Percentiles rank a stretch among this genome's conserved stretches.
Evolutionary conservation across 2,113 vertebrate species (phyloP).

Genomic region (Dipodomys ordii): DNA sequence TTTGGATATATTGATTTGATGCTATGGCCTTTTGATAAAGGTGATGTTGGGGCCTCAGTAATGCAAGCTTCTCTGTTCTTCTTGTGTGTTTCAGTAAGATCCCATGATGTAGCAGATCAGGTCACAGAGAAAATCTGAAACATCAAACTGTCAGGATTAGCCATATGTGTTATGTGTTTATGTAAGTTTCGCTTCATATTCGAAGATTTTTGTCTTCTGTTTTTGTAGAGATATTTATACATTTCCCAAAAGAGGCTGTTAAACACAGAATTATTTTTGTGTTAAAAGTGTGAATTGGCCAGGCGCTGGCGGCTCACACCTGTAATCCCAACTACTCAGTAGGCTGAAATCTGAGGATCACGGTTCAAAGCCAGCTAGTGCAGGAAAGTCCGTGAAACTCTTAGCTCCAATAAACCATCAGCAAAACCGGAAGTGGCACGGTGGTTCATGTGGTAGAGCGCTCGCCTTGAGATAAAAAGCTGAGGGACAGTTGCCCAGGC

Average conservation of each 20-base stretch:
- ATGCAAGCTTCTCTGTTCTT: slow-evolving; percentile 8
- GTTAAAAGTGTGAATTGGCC: background rate
- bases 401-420: too few species aligned
- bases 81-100: slow-evolving; percentile 48
- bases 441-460: too few species aligned
- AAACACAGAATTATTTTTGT: background rate
- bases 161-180: background rate
- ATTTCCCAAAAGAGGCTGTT: background rate
- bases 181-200: background rate
- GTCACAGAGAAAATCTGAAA: slow-evolving; percentile 37
- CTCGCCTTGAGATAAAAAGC: too few species aligned
- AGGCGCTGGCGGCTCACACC: too few species aligned
- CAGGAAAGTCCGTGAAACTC: too few species aligned
- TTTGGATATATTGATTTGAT: slow-evolving; percentile 56
- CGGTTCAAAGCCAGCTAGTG: too few species aligned
- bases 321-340: too few species aligned
- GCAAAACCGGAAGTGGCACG: too few species aligned
- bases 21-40: slow-evolving; percentile 43
- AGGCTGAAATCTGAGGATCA: too few species aligned
- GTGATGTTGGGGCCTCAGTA: background rate
- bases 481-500: too few species aligned
- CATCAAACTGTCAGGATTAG: background rate
- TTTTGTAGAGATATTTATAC: background rate
- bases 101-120: slow-evolving; percentile 38
- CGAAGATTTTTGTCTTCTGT: background rate